Base-by-base conservation (phyloP, 35 echinoderm and acorn worm species). In the Lytechinus pictus region DNA sequence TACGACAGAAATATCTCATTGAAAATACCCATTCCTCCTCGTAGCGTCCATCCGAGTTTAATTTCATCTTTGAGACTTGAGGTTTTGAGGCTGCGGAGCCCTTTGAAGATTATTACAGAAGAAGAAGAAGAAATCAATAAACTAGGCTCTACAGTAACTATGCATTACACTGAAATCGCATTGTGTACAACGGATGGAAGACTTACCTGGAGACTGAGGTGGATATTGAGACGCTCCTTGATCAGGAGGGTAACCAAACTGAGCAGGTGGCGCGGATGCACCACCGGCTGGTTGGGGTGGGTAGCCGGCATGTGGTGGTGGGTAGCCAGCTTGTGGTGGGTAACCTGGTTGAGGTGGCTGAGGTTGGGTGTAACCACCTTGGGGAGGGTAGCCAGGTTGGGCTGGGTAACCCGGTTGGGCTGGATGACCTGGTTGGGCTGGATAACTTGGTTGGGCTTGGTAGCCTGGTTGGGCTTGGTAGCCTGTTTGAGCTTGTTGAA, bases 291-390 rank as follows among this genome's bases (percentile, higher is more conserved):
- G 28, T 54, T 90, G 88, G 52, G 88, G 88, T 54, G 28, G 88
- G 66, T 79, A 79, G 28, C 52, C 88, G 12, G 95, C 54, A 33
- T 95, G 95, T 6, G 95, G 95, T 27, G 95, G 95, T 27, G 86
- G 95, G 87, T 95, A 90, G 13, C 87, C 86, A 16, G 95, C 11
- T 57, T 54, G 92, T 8, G 92, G 52, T n/a, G 28, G 54, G 92
- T 90, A 90, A 1, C 27, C 52, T 16, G 86, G 87, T 95, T 89
- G 94, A 11, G 57, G 87, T 1, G 55, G 86, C 52, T 95, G 94
- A 27, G 95, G 95, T 4, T 86, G 86, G 86, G 87, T 89, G 28
- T 52, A 53, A 24, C 86, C 11, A 53, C 89, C 66, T 51, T 94
- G 93, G 56, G 91, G 91, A 8, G 91, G 91, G 27, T 28, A 27